These are phyloP conservation scores for Avahi laniger DNA, from an alignment of 2,797 vertebrate species.

Conservation along the genomic window DNA sequence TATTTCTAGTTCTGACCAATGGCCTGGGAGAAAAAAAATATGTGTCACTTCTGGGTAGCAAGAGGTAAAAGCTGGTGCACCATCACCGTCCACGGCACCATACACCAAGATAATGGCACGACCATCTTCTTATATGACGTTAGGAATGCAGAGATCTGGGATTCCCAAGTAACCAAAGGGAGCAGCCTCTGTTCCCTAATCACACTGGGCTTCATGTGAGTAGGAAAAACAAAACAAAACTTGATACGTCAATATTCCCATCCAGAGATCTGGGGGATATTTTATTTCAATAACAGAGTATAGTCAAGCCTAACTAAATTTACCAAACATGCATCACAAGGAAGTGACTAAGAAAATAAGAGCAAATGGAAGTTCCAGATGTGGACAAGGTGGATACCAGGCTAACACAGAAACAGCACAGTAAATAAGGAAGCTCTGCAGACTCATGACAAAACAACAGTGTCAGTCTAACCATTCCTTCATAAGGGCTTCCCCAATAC, in stretches of 20 bases:
- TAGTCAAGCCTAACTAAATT: background rate
- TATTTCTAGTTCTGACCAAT: background rate
- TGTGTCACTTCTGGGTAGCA: background rate
- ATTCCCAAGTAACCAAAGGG: background rate
- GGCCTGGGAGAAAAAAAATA: background rate
- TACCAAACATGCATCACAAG: background rate
- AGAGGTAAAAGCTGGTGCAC: background rate
- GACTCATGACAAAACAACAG: background rate
- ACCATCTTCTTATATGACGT: background rate
- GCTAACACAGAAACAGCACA: background rate
- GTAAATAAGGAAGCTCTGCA: background rate
- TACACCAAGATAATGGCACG: too few relatives aligned
- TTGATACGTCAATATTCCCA: background rate
- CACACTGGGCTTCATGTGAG: background rate
- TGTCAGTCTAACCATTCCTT: background rate
- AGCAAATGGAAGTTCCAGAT: background rate
- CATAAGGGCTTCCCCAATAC: background rate
- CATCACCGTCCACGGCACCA: accelerated
- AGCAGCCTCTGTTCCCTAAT: background rate
- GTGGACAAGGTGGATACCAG: background rate
- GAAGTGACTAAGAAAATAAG: background rate
- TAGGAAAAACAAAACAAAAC: background rate
- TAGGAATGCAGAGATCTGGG: background rate
- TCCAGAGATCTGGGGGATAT: background rate
- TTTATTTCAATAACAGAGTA: background rate